Base-by-base conservation (phyloP, 2,888 invertebrate genomes). In the Odontothrips loti region DNA sequence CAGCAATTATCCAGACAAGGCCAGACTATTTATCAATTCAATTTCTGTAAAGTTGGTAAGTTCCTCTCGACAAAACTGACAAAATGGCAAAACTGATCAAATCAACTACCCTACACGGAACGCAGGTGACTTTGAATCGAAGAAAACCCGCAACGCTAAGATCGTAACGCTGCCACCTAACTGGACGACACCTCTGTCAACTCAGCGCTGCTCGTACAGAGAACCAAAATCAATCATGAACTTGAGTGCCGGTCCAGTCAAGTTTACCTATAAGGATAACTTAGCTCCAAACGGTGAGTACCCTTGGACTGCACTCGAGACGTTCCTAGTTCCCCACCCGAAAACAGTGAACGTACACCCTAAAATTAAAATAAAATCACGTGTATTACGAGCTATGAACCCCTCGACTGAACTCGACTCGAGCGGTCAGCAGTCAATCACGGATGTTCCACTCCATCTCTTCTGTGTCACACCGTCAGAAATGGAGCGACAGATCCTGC, bases 121-220 rank as follows among this genome's bases (percentile, higher is more conserved):
- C 23, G 11, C 68, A 68, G 68, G 68, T 1, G 68, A 68, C 23
- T 68, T 68, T 23, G 68, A 68, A 23, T 68, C 68, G 0, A 68
- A 68, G 27, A 68, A 68, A n/a, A 68, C 68, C 23, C 68, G 68
- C 23, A 23, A 68, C 27, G 68, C 68, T 11, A 68, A 68, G 27
- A 23, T 68, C 4, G 27, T 68, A 11, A 6, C 68, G 11, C 11
- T 68, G 4, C 68, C 68, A 68, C 23, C 68, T 2, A 68, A 68
- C 68, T 68, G 68, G 68, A 23, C n/a, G 9, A 68, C 68, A 4
- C 27, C 68, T 23, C 11, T 23, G 27, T 68, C 68, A 20, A 68
- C 68, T 20, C 68, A 68, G 23, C 68, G 68, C n/a, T 68, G 68
- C 27, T 68, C 68, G 23, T 68, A 68, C 68, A 68, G 68, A 11